Base-by-base conservation (phyloP, 2,888 invertebrate species). In the Spicauda simplicius region DNA sequence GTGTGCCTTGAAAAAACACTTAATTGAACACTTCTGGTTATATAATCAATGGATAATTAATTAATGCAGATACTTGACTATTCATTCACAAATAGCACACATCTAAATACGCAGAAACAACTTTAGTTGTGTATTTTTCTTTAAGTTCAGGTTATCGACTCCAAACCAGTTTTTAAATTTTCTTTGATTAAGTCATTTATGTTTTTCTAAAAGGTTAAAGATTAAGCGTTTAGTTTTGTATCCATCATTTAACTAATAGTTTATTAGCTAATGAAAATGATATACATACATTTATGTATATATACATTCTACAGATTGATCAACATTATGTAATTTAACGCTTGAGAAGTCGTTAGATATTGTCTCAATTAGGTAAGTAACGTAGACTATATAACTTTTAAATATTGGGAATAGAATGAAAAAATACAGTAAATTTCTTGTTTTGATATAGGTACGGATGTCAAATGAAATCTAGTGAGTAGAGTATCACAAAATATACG, bases 131-230 rank as follows among this genome's bases (percentile, higher is more conserved):
- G n/a, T 60, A 60, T 50, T 59, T 59, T 48, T 50, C 48, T 59
- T 59, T 59, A 59, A 30, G 20, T 16, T 60, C 60, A 50, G 52
- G 52, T n/a, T 37, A 61, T 52, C 19, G 61, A 60, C 60, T 52
- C 8, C 19, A 60, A 60, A 60, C 60, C 52, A 45, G 60, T 60
- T 60, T 60, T 60, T 4, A 14, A 33, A 50, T 52, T 60, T 60
- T 33, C 52, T 60, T 52, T 60, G 60, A 60, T 52, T 60, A 37
- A 33, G 50, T 52, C 50, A 60, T 52, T 59, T 52, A 60, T 18
- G 60, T 60, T 60, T 33, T 52, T 52, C 7, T 52, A 52, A 33
- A 60, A 52, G 50, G 52, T 25, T 45, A 52, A 60, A 59, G 45
- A 45, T 45, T n/a, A 45, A 4, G 45, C n/a, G n/a, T 45, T 45